A percentile compares a stretch with the other conserved stretches of the same genome.
These are phyloP conservation scores for Luehdorfia chinensis DNA, from an alignment of 1,140 invertebrate genomes.

Conservation along the genomic window DNA sequence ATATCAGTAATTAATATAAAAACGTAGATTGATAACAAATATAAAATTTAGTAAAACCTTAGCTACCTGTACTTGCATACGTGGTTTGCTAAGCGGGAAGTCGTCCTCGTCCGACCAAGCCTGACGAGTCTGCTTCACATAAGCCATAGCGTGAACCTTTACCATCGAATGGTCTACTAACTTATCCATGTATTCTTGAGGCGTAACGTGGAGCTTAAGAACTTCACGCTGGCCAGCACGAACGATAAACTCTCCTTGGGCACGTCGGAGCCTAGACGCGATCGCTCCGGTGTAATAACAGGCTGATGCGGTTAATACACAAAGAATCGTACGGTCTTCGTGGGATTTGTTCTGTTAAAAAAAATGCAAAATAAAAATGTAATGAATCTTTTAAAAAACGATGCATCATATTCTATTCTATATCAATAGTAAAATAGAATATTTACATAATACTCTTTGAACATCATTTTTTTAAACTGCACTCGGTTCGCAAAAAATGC, in stretches of 20 bases:
- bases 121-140: conserved; percentile 83
- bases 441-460: too few relatives aligned
- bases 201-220: conserved; percentile 73
- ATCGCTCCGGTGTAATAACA: conserved; percentile 85
- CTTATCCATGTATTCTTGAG: conserved; percentile 82
- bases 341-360: conserved; percentile 82
- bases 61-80: conserved; percentile 74
- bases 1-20: conserved; percentile 7
- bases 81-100: conserved; percentile 82
- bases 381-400: too few relatives aligned
- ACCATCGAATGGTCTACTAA: conserved; percentile 83
- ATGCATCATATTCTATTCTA: too few relatives aligned
- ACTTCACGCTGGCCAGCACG: conserved; percentile 76
- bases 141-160: conserved; percentile 82
- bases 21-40: neutral
- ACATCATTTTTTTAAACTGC: too few relatives aligned
- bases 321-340: conserved; percentile 80
- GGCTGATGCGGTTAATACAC: conserved; percentile 79
- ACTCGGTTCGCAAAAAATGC: too few relatives aligned
- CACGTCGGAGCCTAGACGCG: conserved; percentile 80
- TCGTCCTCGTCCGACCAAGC: conserved; percentile 85
- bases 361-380: too few relatives aligned
- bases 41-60: neutral
- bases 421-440: too few relatives aligned
- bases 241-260: conserved; percentile 79